Conservation (phyloP, 2,797 vertebrate genomes). For the Malurus leucopterus region DNA sequence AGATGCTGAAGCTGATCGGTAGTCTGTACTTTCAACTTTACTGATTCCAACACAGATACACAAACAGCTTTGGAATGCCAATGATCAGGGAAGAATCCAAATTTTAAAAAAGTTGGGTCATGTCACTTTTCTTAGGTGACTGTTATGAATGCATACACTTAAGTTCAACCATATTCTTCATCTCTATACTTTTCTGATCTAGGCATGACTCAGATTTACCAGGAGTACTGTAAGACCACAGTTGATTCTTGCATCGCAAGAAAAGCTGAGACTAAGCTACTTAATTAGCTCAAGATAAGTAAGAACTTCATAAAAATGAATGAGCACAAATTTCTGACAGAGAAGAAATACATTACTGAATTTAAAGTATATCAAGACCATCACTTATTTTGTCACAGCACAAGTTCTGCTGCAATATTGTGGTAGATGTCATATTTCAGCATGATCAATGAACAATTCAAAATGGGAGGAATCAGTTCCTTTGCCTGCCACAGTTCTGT, state of each 20-base stretch:
- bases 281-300: neutral
- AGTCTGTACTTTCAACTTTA: neutral
- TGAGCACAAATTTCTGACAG: neutral
- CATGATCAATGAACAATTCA: neutral
- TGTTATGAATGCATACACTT: neutral
- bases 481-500: neutral
- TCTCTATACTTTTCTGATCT: neutral
- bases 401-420: neutral
- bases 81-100: neutral
- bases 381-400: neutral
- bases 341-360: neutral
- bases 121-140: neutral
- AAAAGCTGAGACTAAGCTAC: neutral
- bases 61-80: neutral
- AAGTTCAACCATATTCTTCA: neutral
- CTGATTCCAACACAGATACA: neutral
- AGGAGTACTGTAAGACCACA: neutral
- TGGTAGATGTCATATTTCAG: neutral
- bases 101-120: fast-evolving
- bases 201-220: neutral
- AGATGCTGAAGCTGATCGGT: neutral
- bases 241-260: neutral
- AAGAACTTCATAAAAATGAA: neutral
- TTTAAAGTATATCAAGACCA: neutral
- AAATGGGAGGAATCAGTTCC: neutral